phyloP scores from a whole-genome alignment of 2,888 invertebrate species.

The Campoplex nolae region DNA sequence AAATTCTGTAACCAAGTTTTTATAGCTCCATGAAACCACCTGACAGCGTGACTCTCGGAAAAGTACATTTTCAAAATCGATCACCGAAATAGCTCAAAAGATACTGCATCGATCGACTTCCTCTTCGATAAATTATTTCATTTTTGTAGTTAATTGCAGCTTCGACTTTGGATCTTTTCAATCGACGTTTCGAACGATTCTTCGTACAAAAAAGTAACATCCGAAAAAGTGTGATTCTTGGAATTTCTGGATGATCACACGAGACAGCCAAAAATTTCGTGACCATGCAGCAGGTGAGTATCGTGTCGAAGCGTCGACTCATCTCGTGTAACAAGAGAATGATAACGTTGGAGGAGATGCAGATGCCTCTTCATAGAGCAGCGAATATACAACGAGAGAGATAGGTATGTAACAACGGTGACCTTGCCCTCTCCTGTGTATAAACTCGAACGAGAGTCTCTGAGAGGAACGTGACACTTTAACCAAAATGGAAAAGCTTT shows the following conservation, averaged over 20 bases:
- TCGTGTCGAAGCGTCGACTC: neutral
- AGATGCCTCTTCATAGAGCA: neutral
- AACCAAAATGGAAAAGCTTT: constrained; percentile 66
- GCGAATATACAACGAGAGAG: no score
- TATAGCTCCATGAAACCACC: no score
- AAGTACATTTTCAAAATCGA: no score
- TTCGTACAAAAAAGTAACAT: no score
- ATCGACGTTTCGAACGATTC: no score
- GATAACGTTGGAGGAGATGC: neutral
- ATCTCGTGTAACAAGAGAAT: neutral
- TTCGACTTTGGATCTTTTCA: no score
- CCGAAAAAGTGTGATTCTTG: neutral
- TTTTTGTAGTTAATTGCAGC: no score
- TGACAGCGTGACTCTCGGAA: no score
- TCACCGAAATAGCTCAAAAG: no score
- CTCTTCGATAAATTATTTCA: no score
- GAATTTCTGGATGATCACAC: neutral
- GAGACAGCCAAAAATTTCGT: neutral
- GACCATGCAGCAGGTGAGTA: neutral
- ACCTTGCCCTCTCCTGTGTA: constrained; percentile 19
- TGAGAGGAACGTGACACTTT: constrained; percentile 65
- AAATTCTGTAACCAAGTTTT: no score
- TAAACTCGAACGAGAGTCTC: constrained; percentile 26
- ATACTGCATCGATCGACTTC: no score
- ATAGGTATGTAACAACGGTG: neutral